Evolutionary conservation across 2,888 invertebrate species (phyloP).

Genomic region (Campoplex capitator): DNA sequence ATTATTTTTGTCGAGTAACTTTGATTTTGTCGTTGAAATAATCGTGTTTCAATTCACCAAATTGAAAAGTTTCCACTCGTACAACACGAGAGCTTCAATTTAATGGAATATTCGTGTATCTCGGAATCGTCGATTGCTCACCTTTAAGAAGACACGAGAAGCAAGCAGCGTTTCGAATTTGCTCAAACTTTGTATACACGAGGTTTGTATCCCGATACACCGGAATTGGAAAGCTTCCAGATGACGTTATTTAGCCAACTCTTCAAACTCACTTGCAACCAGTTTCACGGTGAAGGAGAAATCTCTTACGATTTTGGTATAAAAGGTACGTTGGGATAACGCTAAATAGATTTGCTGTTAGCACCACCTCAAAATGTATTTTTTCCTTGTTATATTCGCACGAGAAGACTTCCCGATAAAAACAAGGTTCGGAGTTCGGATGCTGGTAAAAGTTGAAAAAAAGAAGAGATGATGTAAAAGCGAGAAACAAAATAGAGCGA

Average conservation of each 20-base stretch:
- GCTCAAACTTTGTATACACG: background rate
- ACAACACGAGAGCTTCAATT: background rate
- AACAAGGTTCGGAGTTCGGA: no score
- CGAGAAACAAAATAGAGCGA: background rate
- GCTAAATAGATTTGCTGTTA: background rate
- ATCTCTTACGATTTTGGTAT: background rate
- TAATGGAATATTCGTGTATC: background rate
- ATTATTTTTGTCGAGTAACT: background rate
- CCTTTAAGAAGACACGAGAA: background rate
- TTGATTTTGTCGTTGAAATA: background rate
- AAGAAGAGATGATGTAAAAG: background rate
- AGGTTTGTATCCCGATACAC: constrained; percentile 2
- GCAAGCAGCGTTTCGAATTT: background rate
- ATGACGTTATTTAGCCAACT: background rate
- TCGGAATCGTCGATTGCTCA: background rate
- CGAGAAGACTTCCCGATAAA: background rate
- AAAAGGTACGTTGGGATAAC: background rate
- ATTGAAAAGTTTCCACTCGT: background rate
- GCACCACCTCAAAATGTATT: background rate
- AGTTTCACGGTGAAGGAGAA: constrained; percentile 4
- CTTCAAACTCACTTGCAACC: constrained; percentile 1
- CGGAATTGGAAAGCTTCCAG: constrained; percentile 26
- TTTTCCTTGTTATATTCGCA: background rate
- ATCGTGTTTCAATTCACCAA: background rate
- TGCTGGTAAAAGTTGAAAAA: background rate